Conservation (phyloP, 2,888 invertebrate species). For the Mimas tiliae region DNA sequence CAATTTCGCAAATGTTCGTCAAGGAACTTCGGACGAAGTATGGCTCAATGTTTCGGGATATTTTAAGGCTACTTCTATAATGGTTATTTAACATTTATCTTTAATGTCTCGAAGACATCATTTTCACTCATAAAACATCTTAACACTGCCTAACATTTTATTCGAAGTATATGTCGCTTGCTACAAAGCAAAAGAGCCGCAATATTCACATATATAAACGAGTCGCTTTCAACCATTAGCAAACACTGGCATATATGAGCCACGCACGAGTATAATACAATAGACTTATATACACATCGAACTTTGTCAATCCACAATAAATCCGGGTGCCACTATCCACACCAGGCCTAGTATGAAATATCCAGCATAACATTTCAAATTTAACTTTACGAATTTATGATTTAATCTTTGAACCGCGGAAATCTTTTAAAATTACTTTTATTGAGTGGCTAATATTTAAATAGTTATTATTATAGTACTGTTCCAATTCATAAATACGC, state of each 20-base stretch:
- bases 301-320: slow-evolving; percentile 47
- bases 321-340: slow-evolving; percentile 46
- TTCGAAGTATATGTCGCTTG: background rate
- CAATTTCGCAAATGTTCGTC: slow-evolving; percentile 28
- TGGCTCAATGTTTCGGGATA: background rate
- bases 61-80: background rate
- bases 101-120: background rate
- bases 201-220: slow-evolving; percentile 5
- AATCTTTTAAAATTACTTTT: background rate
- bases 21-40: slow-evolving; percentile 30
- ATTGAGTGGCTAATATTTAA: too few species aligned
- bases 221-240: slow-evolving; percentile 4
- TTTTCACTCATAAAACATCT: background rate
- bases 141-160: background rate
- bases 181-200: background rate
- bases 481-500: too few species aligned
- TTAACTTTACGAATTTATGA: slow-evolving; percentile 40
- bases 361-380: slow-evolving; percentile 48
- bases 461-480: too few species aligned
- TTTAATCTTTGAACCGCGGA: slow-evolving; percentile 35
- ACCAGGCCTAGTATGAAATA: slow-evolving; percentile 41
- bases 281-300: slow-evolving; percentile 30
- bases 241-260: slow-evolving; percentile 13
- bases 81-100: slow-evolving; percentile 12
- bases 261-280: background rate